These are phyloP conservation scores for Scelioninae gen. 2 DNA, from an alignment of 2,888 invertebrate genomes.

Conservation along the genomic window DNA sequence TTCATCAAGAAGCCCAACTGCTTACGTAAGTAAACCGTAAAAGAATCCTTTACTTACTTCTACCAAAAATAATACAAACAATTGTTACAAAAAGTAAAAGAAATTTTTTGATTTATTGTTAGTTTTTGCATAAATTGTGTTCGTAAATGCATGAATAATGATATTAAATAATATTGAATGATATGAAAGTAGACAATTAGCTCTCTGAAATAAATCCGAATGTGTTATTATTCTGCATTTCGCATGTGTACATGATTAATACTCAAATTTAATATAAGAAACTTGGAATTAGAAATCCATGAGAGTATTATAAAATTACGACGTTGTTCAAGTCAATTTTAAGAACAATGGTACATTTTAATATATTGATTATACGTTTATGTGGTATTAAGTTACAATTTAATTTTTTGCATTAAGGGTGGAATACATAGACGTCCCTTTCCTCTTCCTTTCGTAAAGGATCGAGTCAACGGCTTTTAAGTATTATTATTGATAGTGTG, in stretches of 20 bases:
- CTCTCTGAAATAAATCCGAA: conserved; percentile 10
- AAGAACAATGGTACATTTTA: no score
- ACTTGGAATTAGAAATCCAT: no score
- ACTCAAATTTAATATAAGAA: no score
- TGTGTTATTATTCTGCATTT: conserved; percentile 50
- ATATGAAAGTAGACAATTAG: no score
- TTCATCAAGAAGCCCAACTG: conserved; percentile 67
- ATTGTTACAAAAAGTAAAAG: conserved; percentile 1
- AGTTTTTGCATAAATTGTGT: conserved; percentile 43
- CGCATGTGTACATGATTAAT: conserved; percentile 37
- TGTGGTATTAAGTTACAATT: conserved; percentile 16
- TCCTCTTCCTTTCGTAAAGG: conserved; percentile 73
- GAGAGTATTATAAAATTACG: no score
- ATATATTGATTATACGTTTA: neutral
- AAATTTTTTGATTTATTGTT: conserved; percentile 45
- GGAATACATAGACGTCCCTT: conserved; percentile 71
- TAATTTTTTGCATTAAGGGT: conserved; percentile 68
- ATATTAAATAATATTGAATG: conserved; percentile 11
- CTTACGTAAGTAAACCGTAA: conserved; percentile 65
- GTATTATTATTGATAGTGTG: conserved; percentile 67
- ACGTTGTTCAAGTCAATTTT: no score
- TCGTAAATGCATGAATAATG: conserved; percentile 45
- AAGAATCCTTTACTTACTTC: neutral
- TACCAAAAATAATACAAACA: neutral
- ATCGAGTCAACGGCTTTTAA: conserved; percentile 72